Base-by-base conservation (phyloP, 2,797 vertebrate genomes). In the Xiphorhynchus erythropygius region DNA sequence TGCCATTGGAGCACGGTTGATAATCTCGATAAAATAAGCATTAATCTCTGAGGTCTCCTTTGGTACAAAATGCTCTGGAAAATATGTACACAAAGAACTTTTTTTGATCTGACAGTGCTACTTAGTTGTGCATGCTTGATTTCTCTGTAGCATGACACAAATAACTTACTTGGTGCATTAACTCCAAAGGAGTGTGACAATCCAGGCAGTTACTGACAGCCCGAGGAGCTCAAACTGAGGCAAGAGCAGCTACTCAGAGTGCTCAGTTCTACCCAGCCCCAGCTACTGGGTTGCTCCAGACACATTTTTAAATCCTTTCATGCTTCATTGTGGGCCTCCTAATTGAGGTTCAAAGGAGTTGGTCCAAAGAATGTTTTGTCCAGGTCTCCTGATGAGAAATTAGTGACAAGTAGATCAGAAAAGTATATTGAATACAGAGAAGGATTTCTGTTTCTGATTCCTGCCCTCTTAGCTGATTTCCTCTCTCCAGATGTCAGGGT, bases 41-140 rank as follows among this genome's bases (percentile, higher is more conserved):
- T 89, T 91, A 82, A 89, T 95, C 76, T 94, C 89, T 50, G 57
- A 92, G 53, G 84, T 77, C 53, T 91, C 68, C 79, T 93, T 87
- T 5, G 7, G 87, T 93, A 92, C 87, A 91, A 94, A 96, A 91
- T 88, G 77, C 57, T 94, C 77, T 75, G 80, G 92, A 94, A 93
- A 87, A 95, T 57, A 64, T 39, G 46, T 84, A 89, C 74, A 53
- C 84, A 75, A 84, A 92, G 86, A 95, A 95, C 69, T 86, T 87
- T 80, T 94, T 96, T 93, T 93, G 77, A 92, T 90, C 63, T 94
- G 84, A 87, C 86, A 87, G 77, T 75, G 86, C 73, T 90, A 16
- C 81, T 96, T 94, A 65, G 83, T 71, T 85, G 80, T 88, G 79
- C 55, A 0, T 30, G 41, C 63, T 93, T 93, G 83, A 96, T 96